phyloP scores from a whole-genome alignment of 2,113 vertebrate species.

The Hippocampus guttulatus region DNA sequence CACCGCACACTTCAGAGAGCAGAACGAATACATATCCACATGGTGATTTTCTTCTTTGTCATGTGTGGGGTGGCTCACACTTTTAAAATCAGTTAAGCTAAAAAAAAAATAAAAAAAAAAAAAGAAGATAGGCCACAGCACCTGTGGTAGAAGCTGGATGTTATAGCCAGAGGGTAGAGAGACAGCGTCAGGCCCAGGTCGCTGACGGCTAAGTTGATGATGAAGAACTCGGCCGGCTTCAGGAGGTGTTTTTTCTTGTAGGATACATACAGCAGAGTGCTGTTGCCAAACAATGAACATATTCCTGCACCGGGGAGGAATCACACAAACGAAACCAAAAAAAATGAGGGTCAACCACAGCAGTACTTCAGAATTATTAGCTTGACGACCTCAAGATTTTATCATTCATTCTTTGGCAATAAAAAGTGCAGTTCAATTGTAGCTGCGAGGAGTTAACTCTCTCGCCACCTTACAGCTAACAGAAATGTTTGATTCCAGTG shows the following conservation, averaged over 20 bases:
- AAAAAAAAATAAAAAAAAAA: no score
- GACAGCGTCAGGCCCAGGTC: conserved; percentile 79
- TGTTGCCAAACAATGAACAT: conserved; percentile 75
- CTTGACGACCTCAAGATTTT: not conserved
- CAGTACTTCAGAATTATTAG: not conserved
- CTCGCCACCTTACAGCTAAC: no score
- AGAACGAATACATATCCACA: no score
- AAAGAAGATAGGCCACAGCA: conserved; percentile 27
- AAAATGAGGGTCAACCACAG: not conserved
- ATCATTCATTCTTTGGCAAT: no score
- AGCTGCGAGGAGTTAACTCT: no score
- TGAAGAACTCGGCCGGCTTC: conserved; percentile 79
- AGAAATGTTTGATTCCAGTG: no score
- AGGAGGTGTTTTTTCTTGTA: conserved; percentile 75
- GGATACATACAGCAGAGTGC: conserved; percentile 70
- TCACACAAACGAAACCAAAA: not conserved
- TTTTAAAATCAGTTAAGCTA: not conserved
- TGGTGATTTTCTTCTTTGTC: not conserved
- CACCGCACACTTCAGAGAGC: no score
- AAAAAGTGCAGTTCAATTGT: no score
- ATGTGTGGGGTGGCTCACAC: not conserved
- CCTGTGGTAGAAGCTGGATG: conserved; percentile 79
- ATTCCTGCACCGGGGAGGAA: conserved; percentile 60
- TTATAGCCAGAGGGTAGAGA: conserved; percentile 76
- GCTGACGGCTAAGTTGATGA: conserved; percentile 77